Conservation (phyloP, 2,113 vertebrate species). For the Caranx ignobilis region DNA sequence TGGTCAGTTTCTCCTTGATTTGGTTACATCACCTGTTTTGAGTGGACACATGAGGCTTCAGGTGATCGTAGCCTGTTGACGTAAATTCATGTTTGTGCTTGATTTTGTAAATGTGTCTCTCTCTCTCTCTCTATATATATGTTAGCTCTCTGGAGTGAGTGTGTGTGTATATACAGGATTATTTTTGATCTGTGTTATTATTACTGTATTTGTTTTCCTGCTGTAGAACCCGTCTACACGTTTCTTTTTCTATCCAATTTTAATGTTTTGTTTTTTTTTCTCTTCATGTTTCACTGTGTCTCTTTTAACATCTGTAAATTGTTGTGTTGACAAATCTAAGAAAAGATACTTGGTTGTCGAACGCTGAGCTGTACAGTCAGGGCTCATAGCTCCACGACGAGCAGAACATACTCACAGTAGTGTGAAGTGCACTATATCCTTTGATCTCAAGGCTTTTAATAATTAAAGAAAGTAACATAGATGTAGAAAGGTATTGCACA, state of each 20-base stretch:
- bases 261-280: neutral
- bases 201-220: neutral
- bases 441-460: slow-evolving; percentile 37
- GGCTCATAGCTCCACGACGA: slow-evolving; percentile 28
- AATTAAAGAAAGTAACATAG: slow-evolving; percentile 20
- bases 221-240: neutral
- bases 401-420: slow-evolving; percentile 20
- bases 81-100: slow-evolving; percentile 32
- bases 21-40: slow-evolving; percentile 1
- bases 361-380: neutral
- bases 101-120: slow-evolving; percentile 47
- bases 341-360: slow-evolving; percentile 2
- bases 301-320: slow-evolving; percentile 20
- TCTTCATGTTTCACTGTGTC: neutral
- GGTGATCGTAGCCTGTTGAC: slow-evolving; percentile 26
- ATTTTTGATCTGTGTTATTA: slow-evolving; percentile 11
- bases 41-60: slow-evolving; percentile 18
- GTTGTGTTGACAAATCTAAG: slow-evolving; percentile 13
- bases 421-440: slow-evolving; percentile 41
- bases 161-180: neutral
- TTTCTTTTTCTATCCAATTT: slow-evolving; percentile 6
- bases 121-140: neutral
- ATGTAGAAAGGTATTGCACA: slow-evolving; percentile 30
- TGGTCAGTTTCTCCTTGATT: neutral
- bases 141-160: slow-evolving; percentile 12